A percentile compares a stretch with the other conserved stretches of the same genome.
Conservation (phyloP, 2,888 invertebrate genomes). For the Mythimna impura region DNA sequence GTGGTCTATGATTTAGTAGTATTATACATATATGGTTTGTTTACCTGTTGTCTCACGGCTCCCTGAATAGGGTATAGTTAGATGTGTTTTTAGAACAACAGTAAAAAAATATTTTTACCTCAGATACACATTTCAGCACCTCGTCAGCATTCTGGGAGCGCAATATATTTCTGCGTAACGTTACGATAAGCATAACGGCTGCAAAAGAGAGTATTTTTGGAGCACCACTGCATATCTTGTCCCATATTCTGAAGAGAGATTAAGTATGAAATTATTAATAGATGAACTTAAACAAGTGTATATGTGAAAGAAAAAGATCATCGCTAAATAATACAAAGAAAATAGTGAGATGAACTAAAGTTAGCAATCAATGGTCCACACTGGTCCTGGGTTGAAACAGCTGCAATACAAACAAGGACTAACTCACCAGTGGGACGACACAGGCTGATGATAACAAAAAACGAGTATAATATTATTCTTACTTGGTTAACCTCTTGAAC, state of each 20-base stretch:
- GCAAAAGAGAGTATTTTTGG: conserved; percentile 95
- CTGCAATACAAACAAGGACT: not conserved
- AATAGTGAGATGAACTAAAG: no score
- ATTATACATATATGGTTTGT: no score
- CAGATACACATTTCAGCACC: conserved; percentile 92
- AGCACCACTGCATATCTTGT: conserved; percentile 96
- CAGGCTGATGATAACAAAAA: not conserved
- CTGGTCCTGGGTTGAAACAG: not conserved
- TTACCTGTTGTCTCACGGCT: no score
- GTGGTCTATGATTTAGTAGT: no score
- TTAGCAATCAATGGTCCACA: not conserved
- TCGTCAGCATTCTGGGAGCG: conserved; percentile 91
- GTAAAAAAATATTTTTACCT: conserved; percentile 75
- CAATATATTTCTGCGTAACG: conserved; percentile 92
- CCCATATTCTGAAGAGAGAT: conserved; percentile 93
- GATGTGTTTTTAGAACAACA: not conserved
- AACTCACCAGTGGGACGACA: not conserved
- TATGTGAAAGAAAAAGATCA: no score
- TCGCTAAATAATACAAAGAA: no score
- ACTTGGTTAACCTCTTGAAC: no score
- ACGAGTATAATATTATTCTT: conserved; percentile 61
- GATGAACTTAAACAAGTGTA: not conserved
- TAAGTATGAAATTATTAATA: not conserved
- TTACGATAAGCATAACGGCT: conserved; percentile 93
- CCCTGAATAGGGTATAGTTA: no score